Percentiles rank a stretch among this genome's conserved stretches.
Evolutionary conservation across 2,888 invertebrate species (phyloP).

Genomic region (Icerya purchasi): DNA sequence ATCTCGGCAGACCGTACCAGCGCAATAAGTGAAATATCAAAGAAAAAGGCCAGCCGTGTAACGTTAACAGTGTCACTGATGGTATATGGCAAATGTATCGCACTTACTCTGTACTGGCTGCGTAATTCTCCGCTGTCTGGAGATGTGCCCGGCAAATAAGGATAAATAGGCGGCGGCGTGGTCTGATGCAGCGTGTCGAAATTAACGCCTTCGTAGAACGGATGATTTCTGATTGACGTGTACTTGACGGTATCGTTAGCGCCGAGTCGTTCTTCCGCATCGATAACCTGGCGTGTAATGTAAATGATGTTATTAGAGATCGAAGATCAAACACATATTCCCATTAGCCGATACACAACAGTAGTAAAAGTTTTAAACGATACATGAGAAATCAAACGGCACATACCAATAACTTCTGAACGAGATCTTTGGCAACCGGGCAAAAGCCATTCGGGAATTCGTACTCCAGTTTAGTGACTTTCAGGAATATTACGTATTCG

Average conservation of each 20-base stretch:
- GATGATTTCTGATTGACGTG: constrained; percentile 61
- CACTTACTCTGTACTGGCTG: constrained; percentile 35
- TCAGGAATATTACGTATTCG: constrained; percentile 90
- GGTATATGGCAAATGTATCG: too few relatives aligned
- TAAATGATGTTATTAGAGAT: too few relatives aligned
- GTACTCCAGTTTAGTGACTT: constrained; percentile 74
- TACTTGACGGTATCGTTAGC: constrained; percentile 53
- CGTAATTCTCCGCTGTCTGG: constrained; percentile 40
- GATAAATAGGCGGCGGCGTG: constrained; percentile 61
- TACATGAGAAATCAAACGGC: neutral
- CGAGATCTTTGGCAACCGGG: constrained; percentile 63
- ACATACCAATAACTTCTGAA: constrained; percentile 53
- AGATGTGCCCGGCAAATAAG: constrained; percentile 52
- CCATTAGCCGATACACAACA: too few relatives aligned
- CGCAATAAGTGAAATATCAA: too few relatives aligned
- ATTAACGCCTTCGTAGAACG: constrained; percentile 62
- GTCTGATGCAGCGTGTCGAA: constrained; percentile 58
- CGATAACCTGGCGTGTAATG: constrained; percentile 34
- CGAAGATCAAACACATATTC: too few relatives aligned
- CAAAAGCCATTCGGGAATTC: constrained; percentile 84
- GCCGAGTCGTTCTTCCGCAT: constrained; percentile 61
- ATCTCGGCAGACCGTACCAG: neutral
- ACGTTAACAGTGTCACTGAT: too few relatives aligned
- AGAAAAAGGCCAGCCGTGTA: too few relatives aligned
- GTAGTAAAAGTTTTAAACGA: too few relatives aligned